Evolutionary conservation across 2,113 vertebrate genomes (phyloP), one percentile per base, ranked within the genome.

Genomic region (Chlamydotis undulata): DNA sequence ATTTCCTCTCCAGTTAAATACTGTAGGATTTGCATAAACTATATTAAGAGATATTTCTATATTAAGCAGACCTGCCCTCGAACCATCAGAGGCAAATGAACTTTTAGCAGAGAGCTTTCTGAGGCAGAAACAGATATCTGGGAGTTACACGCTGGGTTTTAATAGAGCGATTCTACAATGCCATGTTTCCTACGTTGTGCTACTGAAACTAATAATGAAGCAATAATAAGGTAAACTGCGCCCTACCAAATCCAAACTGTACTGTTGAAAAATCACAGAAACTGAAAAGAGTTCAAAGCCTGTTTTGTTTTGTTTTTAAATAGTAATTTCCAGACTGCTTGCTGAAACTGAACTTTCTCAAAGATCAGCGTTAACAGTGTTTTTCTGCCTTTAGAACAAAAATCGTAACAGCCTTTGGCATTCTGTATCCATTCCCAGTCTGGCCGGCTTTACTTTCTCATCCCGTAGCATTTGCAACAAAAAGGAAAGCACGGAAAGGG

Each of bases 1-100:
- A 94, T 97, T 97, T 97, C 95, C 96, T 96, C 79, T 95, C 87
- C 52, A 60, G 81, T 94, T 97, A 96, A 97, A 97, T 94, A 92
- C 94, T 87, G 57, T 86, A 86, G 92, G 86, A 97, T 97, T 96
- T 97, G 96, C 96, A 97, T 97, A 97, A 96, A 94, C 78, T 76
- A 53, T 92, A 94, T 92, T 92, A 91, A 94, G 91, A 90, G 93
- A 87, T 89, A 95, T 92, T 97, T 86, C 96, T 95, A 85, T 94
- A 95, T 95, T 96, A 95, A 96, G 93, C 87, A 95, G 94, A 96
- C 77, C 75, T 95, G 93, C 95, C 83, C 94, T 95, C 87, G 35
- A 93, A 96, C 75, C 80, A 84, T 93, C 80, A 49, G 86, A 91
- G 87, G 64, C 74, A 83, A 96, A 92, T 93, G 95, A 95, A 96